phyloP scores from a whole-genome alignment of 1,140 invertebrate species.

The Paralvinella palmiformis region DNA sequence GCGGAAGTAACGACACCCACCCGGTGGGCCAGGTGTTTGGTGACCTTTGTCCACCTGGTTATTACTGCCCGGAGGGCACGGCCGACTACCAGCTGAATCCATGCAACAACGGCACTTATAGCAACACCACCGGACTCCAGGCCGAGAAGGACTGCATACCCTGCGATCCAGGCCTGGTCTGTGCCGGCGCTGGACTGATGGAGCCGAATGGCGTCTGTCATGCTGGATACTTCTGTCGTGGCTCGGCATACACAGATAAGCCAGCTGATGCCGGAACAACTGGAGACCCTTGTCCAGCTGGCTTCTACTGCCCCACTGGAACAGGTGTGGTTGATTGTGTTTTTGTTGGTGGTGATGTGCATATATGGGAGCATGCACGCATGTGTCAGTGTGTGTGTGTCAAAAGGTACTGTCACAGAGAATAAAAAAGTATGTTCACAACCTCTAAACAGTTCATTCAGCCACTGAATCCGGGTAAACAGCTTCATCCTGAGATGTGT shows the following conservation, averaged over 20 bases:
- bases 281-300: conserved; percentile 33
- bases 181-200: conserved; percentile 32
- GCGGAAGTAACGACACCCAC: conserved; percentile 31
- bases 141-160: conserved; percentile 29
- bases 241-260: conserved; percentile 32
- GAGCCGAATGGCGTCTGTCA: conserved; percentile 38
- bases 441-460: too few relatives aligned
- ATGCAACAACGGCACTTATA: conserved; percentile 43
- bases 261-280: conserved; percentile 40
- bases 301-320: conserved; percentile 39
- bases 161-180: conserved; percentile 39
- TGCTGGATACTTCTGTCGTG: conserved; percentile 38
- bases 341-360: too few relatives aligned
- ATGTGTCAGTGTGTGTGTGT: too few relatives aligned
- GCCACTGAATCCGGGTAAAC: too few relatives aligned
- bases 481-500: too few relatives aligned
- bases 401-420: too few relatives aligned
- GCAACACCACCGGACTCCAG: conserved; percentile 28
- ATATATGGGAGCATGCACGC: too few relatives aligned
- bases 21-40: conserved; percentile 29
- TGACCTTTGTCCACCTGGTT: conserved; percentile 39
- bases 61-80: conserved; percentile 41
- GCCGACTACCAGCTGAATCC: conserved; percentile 29
- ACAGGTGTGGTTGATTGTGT: too few relatives aligned
- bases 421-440: too few relatives aligned